Evolutionary conservation across 1,140 invertebrate species (phyloP).

Genomic region (Aphelenchoides besseyi): DNA sequence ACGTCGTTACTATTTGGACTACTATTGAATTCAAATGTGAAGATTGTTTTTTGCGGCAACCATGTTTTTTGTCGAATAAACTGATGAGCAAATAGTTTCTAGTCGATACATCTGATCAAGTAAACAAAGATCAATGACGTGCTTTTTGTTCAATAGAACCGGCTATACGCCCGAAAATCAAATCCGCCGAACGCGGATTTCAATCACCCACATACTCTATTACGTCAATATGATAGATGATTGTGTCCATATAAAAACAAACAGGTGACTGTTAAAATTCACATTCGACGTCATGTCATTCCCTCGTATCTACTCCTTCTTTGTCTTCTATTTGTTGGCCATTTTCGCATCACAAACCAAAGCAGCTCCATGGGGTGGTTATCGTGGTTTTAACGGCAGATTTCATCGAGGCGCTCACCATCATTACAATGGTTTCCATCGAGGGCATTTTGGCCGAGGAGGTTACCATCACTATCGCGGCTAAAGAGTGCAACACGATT

Average conservation of each 20-base stretch:
- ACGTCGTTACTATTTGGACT: neutral
- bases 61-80: too few species aligned
- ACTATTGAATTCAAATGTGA: neutral
- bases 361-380: neutral
- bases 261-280: neutral
- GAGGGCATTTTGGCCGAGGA: neutral
- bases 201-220: neutral
- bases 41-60: too few species aligned
- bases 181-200: too few species aligned
- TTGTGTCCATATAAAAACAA: neutral
- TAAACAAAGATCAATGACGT: too few species aligned
- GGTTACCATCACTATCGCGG: neutral
- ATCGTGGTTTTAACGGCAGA: neutral
- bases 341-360: neutral
- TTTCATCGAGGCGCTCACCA: neutral
- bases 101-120: neutral
- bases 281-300: neutral
- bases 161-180: too few species aligned
- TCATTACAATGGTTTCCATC: neutral
- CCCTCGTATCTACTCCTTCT: neutral
- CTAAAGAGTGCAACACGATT: neutral
- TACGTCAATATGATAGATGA: neutral
- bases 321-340: conserved; percentile 1
- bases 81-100: neutral
- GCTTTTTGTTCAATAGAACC: too few species aligned